phyloP scores from a whole-genome alignment of 2,113 vertebrate species.

The Cephalopholis sonnerati region DNA sequence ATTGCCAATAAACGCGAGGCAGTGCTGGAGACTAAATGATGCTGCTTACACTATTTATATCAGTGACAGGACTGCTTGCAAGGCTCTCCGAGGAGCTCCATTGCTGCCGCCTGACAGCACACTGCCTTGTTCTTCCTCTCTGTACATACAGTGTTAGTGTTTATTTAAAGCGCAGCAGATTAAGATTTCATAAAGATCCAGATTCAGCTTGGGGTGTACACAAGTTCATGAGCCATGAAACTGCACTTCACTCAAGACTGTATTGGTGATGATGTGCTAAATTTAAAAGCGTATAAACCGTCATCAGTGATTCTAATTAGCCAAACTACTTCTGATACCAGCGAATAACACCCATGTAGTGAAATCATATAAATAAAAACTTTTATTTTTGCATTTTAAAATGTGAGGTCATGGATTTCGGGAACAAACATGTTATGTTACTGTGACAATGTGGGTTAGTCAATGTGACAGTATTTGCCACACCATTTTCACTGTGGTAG shows the following conservation, averaged over 20 bases:
- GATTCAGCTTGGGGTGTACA: slow-evolving; percentile 63
- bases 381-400: neutral
- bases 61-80: slow-evolving; percentile 85
- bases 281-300: slow-evolving; percentile 31
- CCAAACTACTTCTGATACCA: slow-evolving; percentile 10
- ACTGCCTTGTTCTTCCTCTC: slow-evolving; percentile 81
- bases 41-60: slow-evolving; percentile 89
- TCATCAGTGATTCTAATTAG: slow-evolving; percentile 7
- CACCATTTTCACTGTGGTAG: neutral
- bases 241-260: slow-evolving; percentile 43
- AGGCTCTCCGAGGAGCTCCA: slow-evolving; percentile 84
- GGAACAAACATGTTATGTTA: neutral
- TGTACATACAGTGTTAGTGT: slow-evolving; percentile 83
- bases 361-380: neutral
- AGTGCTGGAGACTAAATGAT: slow-evolving; percentile 78
- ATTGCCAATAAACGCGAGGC: slow-evolving; percentile 29
- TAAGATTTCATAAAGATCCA: slow-evolving; percentile 89
- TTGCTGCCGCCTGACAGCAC: slow-evolving; percentile 87
- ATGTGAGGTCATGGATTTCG: neutral
- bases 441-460: neutral
- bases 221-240: slow-evolving; percentile 75
- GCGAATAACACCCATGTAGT: neutral
- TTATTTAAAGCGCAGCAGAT: slow-evolving; percentile 89
- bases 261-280: slow-evolving; percentile 24
- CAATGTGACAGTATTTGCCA: neutral